Evolutionary conservation across 1,140 invertebrate genomes (phyloP).

Genomic region (Brachionus manjavacas): DNA sequence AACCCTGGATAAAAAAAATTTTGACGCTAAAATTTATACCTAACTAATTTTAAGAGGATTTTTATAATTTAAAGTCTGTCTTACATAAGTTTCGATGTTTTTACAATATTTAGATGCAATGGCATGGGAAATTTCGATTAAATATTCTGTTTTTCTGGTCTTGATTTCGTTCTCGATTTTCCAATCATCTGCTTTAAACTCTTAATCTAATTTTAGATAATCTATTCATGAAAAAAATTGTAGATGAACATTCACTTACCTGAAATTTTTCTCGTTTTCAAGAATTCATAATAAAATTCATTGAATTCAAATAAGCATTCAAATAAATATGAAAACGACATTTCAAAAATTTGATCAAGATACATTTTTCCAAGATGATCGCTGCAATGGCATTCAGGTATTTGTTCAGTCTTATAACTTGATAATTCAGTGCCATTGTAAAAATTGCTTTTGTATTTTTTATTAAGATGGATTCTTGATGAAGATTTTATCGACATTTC

Average conservation of each 20-base stretch:
- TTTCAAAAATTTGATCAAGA: constrained; percentile 21
- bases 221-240: neutral
- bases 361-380: constrained; percentile 10
- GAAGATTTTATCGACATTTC: neutral
- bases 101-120: constrained; percentile 6
- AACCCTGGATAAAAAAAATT: no score
- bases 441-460: neutral
- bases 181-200: neutral
- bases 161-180: neutral
- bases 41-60: neutral
- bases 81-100: constrained; percentile 5
- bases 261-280: constrained; percentile 3
- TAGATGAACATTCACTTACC: neutral
- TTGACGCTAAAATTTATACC: neutral
- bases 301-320: constrained; percentile 25
- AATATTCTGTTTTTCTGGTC: neutral
- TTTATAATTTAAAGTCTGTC: neutral
- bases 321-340: constrained; percentile 1
- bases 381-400: constrained; percentile 1
- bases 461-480: neutral
- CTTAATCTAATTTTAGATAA: neutral
- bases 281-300: constrained; percentile 31
- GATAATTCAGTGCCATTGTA: neutral
- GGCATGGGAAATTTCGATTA: neutral
- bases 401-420: neutral